These are phyloP conservation scores for Ctenoplectra terminalis DNA, from an alignment of 1,140 invertebrate species.

Conservation along the genomic window DNA sequence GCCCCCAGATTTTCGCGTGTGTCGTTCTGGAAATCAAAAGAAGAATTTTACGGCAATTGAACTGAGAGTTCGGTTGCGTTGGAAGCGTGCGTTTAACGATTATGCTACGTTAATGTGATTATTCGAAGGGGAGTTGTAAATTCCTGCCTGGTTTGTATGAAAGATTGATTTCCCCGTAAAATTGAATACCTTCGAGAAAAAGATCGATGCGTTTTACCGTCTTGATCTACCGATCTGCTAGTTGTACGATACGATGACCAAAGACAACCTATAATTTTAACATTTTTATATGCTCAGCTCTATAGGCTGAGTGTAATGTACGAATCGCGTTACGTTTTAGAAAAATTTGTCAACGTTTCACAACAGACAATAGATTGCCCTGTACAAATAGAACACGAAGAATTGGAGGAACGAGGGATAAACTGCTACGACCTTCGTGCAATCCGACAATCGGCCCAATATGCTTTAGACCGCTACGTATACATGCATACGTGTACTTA, in stretches of 20 bases:
- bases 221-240: too few species aligned
- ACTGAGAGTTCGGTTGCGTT: neutral
- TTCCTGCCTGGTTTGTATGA: too few species aligned
- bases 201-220: too few species aligned
- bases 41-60: neutral
- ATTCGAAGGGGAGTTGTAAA: too few species aligned
- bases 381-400: slow-evolving; percentile 1
- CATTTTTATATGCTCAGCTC: too few species aligned
- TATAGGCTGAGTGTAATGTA: too few species aligned
- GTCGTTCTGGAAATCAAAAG: neutral
- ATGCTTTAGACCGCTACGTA: slow-evolving; percentile 22
- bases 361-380: neutral
- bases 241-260: too few species aligned
- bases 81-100: neutral
- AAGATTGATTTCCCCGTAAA: too few species aligned
- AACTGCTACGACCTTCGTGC: slow-evolving; percentile 56
- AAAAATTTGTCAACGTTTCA: neutral
- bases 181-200: too few species aligned
- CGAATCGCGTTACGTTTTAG: neutral
- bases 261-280: too few species aligned
- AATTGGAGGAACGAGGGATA: slow-evolving; percentile 3
- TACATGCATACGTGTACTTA: slow-evolving; percentile 14
- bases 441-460: slow-evolving; percentile 73
- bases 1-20: slow-evolving; percentile 15
- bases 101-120: neutral